phyloP scores from a whole-genome alignment of 1,140 invertebrate genomes.

The Bradysia coprophila region DNA sequence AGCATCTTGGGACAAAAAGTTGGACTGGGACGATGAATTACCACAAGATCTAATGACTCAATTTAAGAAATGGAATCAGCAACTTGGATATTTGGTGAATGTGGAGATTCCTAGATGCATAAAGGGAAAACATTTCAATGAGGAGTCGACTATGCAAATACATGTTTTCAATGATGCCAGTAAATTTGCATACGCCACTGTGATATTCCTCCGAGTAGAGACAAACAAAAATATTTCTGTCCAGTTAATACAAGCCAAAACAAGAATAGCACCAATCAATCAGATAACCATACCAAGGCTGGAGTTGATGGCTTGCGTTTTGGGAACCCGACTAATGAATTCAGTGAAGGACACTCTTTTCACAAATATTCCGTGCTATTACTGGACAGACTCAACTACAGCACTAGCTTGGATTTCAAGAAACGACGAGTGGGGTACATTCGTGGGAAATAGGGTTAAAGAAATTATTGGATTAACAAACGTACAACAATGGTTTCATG shows the following conservation, averaged over 20 bases:
- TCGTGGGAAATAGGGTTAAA: conserved; percentile 16
- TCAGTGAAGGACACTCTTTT: neutral
- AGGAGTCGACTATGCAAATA: conserved; percentile 5
- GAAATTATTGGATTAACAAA: conserved; percentile 12
- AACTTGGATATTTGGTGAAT: too few species aligned
- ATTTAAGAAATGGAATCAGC: too few species aligned
- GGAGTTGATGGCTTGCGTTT: too few species aligned
- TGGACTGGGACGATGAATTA: conserved; percentile 15
- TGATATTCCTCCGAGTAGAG: conserved; percentile 13
- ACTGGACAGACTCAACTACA: conserved; percentile 15
- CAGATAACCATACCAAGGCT: conserved; percentile 11
- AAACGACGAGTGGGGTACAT: conserved; percentile 13
- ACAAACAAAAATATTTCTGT: conserved; percentile 1
- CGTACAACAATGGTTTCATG: conserved; percentile 6
- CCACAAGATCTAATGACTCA: conserved; percentile 5
- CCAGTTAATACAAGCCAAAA: conserved; percentile 10
- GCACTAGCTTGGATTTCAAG: conserved; percentile 18
- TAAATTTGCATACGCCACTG: conserved; percentile 16
- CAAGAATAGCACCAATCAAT: conserved; percentile 13
- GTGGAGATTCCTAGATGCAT: too few species aligned
- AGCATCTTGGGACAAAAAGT: conserved; percentile 3
- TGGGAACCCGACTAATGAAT: too few species aligned
- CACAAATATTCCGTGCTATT: conserved; percentile 1
- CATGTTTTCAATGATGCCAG: conserved; percentile 22
- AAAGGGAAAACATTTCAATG: too few species aligned